Percentiles rank a stretch among this genome's conserved stretches.
Conservation (phyloP, 2,797 vertebrate species). For the Trematomus bernacchii region DNA sequence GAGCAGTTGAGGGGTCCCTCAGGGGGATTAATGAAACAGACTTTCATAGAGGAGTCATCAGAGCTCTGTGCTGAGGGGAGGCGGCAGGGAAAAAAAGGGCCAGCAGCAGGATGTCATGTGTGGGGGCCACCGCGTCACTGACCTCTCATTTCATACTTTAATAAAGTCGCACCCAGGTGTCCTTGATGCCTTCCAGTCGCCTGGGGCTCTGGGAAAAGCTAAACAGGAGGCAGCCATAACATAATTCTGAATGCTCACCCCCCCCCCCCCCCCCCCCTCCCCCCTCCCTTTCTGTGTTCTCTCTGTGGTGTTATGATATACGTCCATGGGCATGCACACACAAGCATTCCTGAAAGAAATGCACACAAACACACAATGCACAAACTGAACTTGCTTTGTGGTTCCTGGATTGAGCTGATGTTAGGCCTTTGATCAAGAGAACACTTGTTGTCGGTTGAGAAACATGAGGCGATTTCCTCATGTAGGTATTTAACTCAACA, state of each 20-base stretch:
- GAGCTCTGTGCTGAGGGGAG: slow-evolving; percentile 71
- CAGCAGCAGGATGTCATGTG: slow-evolving; percentile 87
- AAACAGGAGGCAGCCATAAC: slow-evolving; percentile 81
- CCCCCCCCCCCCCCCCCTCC: slow-evolving; percentile 24
- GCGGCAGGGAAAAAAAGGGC: slow-evolving; percentile 73
- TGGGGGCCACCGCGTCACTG: slow-evolving; percentile 82
- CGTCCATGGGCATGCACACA: slow-evolving; percentile 65
- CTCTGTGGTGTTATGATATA: slow-evolving; percentile 57
- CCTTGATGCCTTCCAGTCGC: slow-evolving; percentile 86
- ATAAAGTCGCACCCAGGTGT: slow-evolving; percentile 90
- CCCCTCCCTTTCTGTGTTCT: slow-evolving; percentile 35
- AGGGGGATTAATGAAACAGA: slow-evolving; percentile 88
- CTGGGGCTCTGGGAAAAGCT: slow-evolving; percentile 81
- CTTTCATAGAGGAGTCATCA: slow-evolving; percentile 85
- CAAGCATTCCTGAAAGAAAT: slow-evolving; percentile 23
- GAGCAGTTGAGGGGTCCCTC: slow-evolving; percentile 82
- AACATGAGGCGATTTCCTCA: slow-evolving; percentile 74
- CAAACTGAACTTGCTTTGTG: slow-evolving; percentile 39
- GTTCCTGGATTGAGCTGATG: slow-evolving; percentile 61
- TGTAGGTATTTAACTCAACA: slow-evolving; percentile 50
- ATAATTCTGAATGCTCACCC: slow-evolving; percentile 64
- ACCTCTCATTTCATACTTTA: slow-evolving; percentile 91
- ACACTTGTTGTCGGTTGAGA: slow-evolving; percentile 71
- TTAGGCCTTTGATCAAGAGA: slow-evolving; percentile 65
- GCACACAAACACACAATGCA: slow-evolving; percentile 19